Evolutionary conservation across 2,113 vertebrate genomes (phyloP).

Genomic region (Nesoenas mayeri): DNA sequence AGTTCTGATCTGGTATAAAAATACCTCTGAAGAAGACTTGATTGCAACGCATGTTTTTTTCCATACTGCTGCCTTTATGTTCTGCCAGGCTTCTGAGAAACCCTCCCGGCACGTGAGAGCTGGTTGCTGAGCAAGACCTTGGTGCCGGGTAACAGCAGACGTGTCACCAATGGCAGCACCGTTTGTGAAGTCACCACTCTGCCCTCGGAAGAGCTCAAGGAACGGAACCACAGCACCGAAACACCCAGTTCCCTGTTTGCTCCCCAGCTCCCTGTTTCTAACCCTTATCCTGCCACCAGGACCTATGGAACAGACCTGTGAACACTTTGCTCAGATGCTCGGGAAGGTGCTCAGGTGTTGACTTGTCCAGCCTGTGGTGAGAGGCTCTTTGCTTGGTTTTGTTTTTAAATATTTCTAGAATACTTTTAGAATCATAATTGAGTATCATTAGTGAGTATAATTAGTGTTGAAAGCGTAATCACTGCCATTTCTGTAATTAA

Average conservation of each 20-base stretch:
- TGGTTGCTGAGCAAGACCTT: not conserved
- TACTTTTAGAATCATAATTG: not conserved
- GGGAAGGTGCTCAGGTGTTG: rapidly evolving
- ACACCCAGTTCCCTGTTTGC: too few species aligned
- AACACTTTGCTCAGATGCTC: not conserved
- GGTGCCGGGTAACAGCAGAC: rapidly evolving
- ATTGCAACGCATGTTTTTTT: not conserved
- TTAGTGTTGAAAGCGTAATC: constrained; percentile 28
- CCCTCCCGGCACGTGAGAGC: not conserved
- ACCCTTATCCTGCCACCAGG: not conserved
- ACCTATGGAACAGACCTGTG: not conserved
- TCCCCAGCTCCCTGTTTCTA: not conserved
- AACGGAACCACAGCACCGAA: too few species aligned
- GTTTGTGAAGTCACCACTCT: not conserved
- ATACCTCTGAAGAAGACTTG: not conserved
- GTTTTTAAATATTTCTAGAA: not conserved
- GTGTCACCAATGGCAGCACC: not conserved
- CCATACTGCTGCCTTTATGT: not conserved
- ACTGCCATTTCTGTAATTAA: not conserved
- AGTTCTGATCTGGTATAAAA: not conserved
- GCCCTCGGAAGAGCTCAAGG: not conserved
- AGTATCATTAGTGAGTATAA: constrained; percentile 12
- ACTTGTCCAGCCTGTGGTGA: not conserved
- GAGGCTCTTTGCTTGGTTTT: not conserved
- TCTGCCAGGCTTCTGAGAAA: not conserved